These are phyloP conservation scores for Chymomyza procnemis DNA, from an alignment of 2,888 invertebrate species.

Conservation along the genomic window DNA sequence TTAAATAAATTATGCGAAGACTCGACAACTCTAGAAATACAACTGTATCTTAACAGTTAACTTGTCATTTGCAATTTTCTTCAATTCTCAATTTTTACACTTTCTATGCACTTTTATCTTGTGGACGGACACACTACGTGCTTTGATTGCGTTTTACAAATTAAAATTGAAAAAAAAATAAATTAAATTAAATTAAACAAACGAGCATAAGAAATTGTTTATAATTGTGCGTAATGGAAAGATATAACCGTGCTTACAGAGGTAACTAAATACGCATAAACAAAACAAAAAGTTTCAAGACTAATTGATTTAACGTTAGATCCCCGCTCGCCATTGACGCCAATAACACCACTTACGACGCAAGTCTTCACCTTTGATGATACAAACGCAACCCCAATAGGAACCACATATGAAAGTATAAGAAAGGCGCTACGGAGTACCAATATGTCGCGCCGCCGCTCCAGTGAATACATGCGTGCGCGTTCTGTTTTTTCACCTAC, in stretches of 20 bases:
- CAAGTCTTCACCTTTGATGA: constrained; percentile 55
- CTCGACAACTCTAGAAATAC: no score
- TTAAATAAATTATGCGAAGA: no score
- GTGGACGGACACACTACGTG: not conserved
- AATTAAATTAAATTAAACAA: not conserved
- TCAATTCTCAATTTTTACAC: no score
- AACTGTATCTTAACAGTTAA: no score
- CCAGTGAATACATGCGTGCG: constrained; percentile 37
- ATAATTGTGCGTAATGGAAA: constrained; percentile 38
- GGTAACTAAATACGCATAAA: constrained; percentile 27
- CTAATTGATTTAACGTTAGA: constrained; percentile 30
- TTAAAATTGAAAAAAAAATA: not conserved
- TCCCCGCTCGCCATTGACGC: constrained; percentile 59
- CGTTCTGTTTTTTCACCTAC: constrained; percentile 50
- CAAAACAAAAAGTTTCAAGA: not conserved
- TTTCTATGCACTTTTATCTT: no score
- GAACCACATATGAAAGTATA: not conserved
- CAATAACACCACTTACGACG: constrained; percentile 57
- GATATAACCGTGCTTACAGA: constrained; percentile 58
- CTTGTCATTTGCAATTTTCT: no score
- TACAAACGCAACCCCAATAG: not conserved
- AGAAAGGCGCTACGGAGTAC: not conserved
- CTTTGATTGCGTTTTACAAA: not conserved
- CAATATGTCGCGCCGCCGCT: not conserved
- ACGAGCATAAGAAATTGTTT: not conserved